Evolutionary conservation across 2,797 vertebrate genomes (phyloP), one percentile per base, ranked within the genome.

Genomic region (Hirundo rustica): DNA sequence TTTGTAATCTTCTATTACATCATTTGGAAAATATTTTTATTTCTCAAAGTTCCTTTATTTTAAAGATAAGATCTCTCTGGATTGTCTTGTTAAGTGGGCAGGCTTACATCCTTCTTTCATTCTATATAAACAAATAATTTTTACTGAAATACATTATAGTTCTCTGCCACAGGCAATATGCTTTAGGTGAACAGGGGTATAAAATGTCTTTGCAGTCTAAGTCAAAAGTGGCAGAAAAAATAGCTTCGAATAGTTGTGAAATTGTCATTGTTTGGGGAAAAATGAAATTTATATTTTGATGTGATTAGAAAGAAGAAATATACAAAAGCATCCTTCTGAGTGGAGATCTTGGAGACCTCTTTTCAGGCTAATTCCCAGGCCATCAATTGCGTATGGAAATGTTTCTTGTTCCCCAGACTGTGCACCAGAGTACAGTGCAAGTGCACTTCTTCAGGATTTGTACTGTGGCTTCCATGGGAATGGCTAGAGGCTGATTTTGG

Each of bases 321-420:
- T 60, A 57, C 25, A 16, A 91, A 90, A 81, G 3, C 38, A 62
- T 57, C 15, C 13, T 61, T 80, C 17, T 42, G 21, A 40, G 44
- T 79, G 23, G 15, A 36, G 9, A 30, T 50, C 54, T 19, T 19
- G 0, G 10, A 55, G 60, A 36, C 26, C 34, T 78, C 0, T 47
- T 89, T 27, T 65, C 32, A 40, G 51, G 19, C 34, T 53, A 21
- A 26, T 58, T 89, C 36, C 38, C 51, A 30, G 47, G 67, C 30
- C 42, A 5, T 29, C 21, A 17, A 13, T 30, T 80, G 45, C 23
- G 4, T 42, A 3, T 47, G 44, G 62, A 53, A 36, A 10, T 0
- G 0, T 47, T 89, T 96, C 29, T 64, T 0, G 0, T 48, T 62
- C 62, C 38, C n/a, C 18, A 13, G 21, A 21, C 34, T 3, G 1